A percentile compares a stretch with the other conserved stretches of the same genome.
Conservation (phyloP, 2,888 invertebrate genomes). For the Craniophora ligustri region DNA sequence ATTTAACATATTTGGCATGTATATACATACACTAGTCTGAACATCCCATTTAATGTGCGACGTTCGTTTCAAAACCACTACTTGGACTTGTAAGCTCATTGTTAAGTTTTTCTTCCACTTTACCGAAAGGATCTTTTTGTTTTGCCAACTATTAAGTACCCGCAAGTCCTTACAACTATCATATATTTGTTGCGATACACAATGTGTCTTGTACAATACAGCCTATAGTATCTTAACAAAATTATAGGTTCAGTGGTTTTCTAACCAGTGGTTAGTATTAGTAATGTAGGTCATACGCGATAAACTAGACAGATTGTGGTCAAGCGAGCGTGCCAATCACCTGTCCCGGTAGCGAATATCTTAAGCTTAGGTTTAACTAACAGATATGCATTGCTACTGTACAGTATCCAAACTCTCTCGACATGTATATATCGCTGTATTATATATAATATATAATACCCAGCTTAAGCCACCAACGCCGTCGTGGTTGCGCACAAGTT, state of each 20-base stretch:
- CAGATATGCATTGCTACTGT: constrained; percentile 34
- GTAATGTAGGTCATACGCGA: constrained; percentile 42
- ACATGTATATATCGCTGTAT: constrained; percentile 20
- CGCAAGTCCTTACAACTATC: constrained; percentile 26
- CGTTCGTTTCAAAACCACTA: constrained; percentile 24
- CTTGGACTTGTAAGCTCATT: constrained; percentile 32
- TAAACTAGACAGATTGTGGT: constrained; percentile 47
- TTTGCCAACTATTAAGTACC: constrained; percentile 51
- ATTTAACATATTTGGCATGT: constrained; percentile 5
- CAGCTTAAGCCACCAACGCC: constrained; percentile 24
- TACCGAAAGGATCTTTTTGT: constrained; percentile 39
- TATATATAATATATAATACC: constrained; percentile 15
- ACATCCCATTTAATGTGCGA: constrained; percentile 25
- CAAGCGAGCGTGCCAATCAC: constrained; percentile 39
- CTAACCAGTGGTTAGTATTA: constrained; percentile 41
- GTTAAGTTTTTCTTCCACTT: constrained; percentile 40
- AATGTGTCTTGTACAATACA: constrained; percentile 13
- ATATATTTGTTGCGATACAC: constrained; percentile 36
- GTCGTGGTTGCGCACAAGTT: constrained; percentile 25
- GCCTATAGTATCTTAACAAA: constrained; percentile 30
- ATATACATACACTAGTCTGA: constrained; percentile 6
- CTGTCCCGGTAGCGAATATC: constrained; percentile 34
- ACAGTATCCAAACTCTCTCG: constrained; percentile 15
- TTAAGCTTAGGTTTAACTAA: constrained; percentile 49
- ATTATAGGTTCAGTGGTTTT: constrained; percentile 41